phyloP scores from a whole-genome alignment of 2,113 vertebrate genomes.

The Dasyurus viverrinus region DNA sequence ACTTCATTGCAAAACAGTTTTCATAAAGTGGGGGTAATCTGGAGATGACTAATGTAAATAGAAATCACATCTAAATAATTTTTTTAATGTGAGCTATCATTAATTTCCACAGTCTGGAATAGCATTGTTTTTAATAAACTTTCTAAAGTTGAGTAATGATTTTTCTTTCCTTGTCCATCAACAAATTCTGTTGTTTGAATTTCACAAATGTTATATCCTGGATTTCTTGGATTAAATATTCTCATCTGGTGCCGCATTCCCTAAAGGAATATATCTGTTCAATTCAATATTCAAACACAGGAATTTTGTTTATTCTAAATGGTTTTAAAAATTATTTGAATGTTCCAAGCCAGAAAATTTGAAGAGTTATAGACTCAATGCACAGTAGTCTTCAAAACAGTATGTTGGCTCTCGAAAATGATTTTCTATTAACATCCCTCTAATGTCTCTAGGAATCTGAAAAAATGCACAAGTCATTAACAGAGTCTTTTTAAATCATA shows the following conservation, averaged over 20 bases:
- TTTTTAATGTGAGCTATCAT: too few relatives aligned
- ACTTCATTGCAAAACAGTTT: too few relatives aligned
- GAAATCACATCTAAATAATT: too few relatives aligned
- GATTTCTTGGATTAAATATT: slow-evolving; percentile 16
- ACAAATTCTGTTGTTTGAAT: neutral
- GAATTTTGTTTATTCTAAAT: slow-evolving; percentile 23
- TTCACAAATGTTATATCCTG: neutral
- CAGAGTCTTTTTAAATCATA: neutral
- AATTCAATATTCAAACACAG: slow-evolving; percentile 39
- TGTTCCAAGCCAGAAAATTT: neutral
- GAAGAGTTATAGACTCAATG: neutral
- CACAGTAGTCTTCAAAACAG: slow-evolving; percentile 34
- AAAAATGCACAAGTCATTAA: neutral
- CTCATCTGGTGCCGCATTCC: slow-evolving; percentile 12
- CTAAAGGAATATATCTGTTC: neutral
- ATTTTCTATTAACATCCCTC: neutral
- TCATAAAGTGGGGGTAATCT: too few relatives aligned
- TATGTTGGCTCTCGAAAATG: neutral
- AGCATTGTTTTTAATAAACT: too few relatives aligned
- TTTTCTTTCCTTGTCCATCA: neutral
- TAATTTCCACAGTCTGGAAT: too few relatives aligned
- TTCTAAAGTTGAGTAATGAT: neutral
- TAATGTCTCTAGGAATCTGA: slow-evolving; percentile 7
- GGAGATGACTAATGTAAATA: too few relatives aligned
- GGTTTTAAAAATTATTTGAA: slow-evolving; percentile 22